Evolutionary conservation across 64 coral and sea anemone genomes (phyloP).

Genomic region (Montipora cactus): DNA sequence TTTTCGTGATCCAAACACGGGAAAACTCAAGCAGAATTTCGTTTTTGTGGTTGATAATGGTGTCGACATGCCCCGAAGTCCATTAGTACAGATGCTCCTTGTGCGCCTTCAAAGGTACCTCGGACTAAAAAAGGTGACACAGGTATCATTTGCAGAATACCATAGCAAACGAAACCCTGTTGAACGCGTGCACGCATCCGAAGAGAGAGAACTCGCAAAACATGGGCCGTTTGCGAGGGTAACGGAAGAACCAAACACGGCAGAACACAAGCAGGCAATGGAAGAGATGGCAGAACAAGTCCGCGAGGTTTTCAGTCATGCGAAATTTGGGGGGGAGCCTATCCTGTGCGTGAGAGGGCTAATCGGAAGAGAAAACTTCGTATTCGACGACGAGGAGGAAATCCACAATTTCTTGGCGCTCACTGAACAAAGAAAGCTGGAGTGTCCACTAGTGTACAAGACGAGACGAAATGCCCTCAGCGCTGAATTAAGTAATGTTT

Average conservation of each 20-base stretch:
- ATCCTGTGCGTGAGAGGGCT: background rate
- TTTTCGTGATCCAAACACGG: background rate
- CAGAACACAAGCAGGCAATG: conserved; percentile 57
- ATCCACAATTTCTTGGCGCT: background rate
- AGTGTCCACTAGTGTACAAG: conserved; percentile 32
- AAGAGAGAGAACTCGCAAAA: conserved; percentile 25
- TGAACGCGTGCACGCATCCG: background rate
- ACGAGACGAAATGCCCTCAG: background rate
- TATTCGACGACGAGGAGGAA: background rate
- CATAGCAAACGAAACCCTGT: background rate
- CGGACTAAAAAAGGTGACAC: background rate
- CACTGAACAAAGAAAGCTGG: conserved; percentile 38
- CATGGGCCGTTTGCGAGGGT: background rate
- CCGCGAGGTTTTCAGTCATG: background rate
- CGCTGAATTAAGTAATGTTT: conserved; percentile 28
- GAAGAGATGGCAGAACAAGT: conserved; percentile 50
- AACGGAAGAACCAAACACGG: background rate
- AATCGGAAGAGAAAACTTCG: conserved; percentile 20
- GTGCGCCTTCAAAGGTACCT: background rate
- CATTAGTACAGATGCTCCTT: background rate
- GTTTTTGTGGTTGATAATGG: background rate
- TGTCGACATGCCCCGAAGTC: background rate
- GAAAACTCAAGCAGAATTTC: background rate
- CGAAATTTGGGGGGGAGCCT: background rate
- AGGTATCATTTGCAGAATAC: background rate